A percentile compares a stretch with the other conserved stretches of the same genome.
phyloP scores from a whole-genome alignment of 2,888 invertebrate genomes.

The Diadromus collaris region DNA sequence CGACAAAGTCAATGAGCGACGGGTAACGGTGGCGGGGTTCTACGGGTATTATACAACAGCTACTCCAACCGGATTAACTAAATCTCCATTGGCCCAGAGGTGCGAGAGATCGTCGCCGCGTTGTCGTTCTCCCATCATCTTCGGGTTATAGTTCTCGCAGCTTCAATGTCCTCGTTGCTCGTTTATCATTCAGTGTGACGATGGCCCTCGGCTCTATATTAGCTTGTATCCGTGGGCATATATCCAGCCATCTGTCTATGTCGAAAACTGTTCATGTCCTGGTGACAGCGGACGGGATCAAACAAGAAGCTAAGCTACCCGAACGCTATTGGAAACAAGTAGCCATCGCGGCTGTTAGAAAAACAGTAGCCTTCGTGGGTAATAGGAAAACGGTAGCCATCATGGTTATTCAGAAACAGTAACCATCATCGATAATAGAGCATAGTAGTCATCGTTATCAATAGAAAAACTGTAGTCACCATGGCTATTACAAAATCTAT shows the following conservation, averaged over 20 bases:
- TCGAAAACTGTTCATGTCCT: neutral
- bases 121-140: conserved; percentile 25
- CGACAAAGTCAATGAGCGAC: conserved; percentile 27
- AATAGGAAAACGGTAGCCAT: too few species aligned
- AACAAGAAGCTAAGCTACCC: neutral
- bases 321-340: conserved; percentile 13
- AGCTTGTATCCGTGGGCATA: neutral
- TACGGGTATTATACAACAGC: neutral
- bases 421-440: too few species aligned
- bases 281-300: conserved; percentile 41
- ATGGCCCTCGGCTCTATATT: conserved; percentile 11
- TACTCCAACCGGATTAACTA: conserved; percentile 10
- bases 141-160: conserved; percentile 3
- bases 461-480: too few species aligned
- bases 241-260: conserved; percentile 12
- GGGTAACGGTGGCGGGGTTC: conserved; percentile 10
- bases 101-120: conserved; percentile 10
- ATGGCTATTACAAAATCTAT: too few species aligned
- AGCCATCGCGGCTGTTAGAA: too few species aligned
- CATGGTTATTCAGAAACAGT: too few species aligned
- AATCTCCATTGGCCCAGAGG: conserved; percentile 34
- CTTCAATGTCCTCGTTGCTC: conserved; percentile 5
- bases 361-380: too few species aligned
- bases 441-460: too few species aligned
- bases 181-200: conserved; percentile 40